Evolutionary conservation across 2,888 invertebrate genomes (phyloP), one percentile per base, ranked within the genome.

Genomic region (Graphium colonna): DNA sequence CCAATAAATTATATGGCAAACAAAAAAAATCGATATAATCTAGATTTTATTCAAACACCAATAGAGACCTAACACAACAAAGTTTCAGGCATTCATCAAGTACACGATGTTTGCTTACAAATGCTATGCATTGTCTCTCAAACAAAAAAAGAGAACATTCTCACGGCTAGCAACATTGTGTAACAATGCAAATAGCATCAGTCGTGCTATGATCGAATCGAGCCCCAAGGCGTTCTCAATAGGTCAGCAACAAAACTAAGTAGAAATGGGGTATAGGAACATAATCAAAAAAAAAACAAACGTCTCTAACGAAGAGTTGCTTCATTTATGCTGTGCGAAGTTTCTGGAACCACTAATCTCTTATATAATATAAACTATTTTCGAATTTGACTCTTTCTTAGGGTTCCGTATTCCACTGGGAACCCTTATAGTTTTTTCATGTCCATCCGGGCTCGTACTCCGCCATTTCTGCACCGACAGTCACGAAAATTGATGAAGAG

Each of bases 161-260:
- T 40, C 49, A 49, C 40, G 39, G 39, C 44, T 4, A 9, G 43
- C 39, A 51, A 44, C 44, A 44, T 51, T 51, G 28, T 51, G 39
- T 44, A 51, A 44, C 51, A 51, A 51, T 51, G 44, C 51, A 44
- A 51, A 51, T 16, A 44, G 28, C 16, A 44, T 51, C 44, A 12
- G n/a, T 38, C 44, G 51, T 44, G 16, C 16, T 7, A 18, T n/a
- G 26, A 51, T 43, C 17, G 5, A 10, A 16, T 21, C 33, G 18
- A 1, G 13, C 42, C 42, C 42, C 13, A 21, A 10, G 12, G 26
- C 39, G 26, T 18, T 47, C 10, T 39, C 21, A 18, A 31, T 33
- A 7, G 2, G n/a, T 10, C 7, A 2, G 33, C 9, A 33, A 33
- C 33, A 33, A 7, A 3, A 9, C 7, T 2, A n/a, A 33, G 33